Evolutionary conservation across 2,113 vertebrate species (phyloP).

Genomic region (Oxygymnocypris stewartii): DNA sequence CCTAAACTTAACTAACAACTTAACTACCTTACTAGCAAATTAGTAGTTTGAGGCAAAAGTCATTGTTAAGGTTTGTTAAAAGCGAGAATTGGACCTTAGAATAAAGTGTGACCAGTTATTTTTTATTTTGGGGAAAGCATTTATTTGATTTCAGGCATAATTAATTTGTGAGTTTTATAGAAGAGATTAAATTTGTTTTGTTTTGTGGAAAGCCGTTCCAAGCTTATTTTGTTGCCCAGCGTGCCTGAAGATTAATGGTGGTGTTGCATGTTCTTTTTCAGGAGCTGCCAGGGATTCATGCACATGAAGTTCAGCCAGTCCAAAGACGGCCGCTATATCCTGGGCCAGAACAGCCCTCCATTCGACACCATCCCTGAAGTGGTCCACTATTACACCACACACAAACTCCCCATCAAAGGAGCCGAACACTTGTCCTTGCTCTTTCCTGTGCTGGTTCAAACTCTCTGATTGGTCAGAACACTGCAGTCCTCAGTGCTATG

Average conservation of each 20-base stretch:
- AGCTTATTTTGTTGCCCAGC: not conserved
- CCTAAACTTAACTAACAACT: too few species aligned
- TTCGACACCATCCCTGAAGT: slow-evolving; percentile 92
- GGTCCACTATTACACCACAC: slow-evolving; percentile 94
- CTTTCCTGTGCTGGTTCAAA: slow-evolving; percentile 91
- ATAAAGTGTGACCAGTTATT: too few species aligned
- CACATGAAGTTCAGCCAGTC: slow-evolving; percentile 94
- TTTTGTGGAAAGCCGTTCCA: not conserved
- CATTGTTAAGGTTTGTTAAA: too few species aligned
- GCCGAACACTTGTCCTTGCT: slow-evolving; percentile 94
- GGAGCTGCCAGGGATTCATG: slow-evolving; percentile 98
- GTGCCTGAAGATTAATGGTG: not conserved
- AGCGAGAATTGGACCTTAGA: too few species aligned
- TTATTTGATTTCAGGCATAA: too few species aligned
- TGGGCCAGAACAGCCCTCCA: slow-evolving; percentile 95
- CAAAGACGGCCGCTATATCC: slow-evolving; percentile 86
- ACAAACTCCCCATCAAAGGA: slow-evolving; percentile 93
- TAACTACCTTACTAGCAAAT: too few species aligned
- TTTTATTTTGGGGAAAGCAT: too few species aligned
- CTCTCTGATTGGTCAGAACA: slow-evolving; percentile 77
- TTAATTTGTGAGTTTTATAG: too few species aligned
- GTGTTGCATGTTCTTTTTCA: slow-evolving; percentile 60
- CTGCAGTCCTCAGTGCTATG: slow-evolving; percentile 9
- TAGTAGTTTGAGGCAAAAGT: too few species aligned
- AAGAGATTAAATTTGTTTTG: not conserved